These are phyloP conservation scores for Tortrix viridana DNA, from an alignment of 2,888 invertebrate species.

Conservation along the genomic window DNA sequence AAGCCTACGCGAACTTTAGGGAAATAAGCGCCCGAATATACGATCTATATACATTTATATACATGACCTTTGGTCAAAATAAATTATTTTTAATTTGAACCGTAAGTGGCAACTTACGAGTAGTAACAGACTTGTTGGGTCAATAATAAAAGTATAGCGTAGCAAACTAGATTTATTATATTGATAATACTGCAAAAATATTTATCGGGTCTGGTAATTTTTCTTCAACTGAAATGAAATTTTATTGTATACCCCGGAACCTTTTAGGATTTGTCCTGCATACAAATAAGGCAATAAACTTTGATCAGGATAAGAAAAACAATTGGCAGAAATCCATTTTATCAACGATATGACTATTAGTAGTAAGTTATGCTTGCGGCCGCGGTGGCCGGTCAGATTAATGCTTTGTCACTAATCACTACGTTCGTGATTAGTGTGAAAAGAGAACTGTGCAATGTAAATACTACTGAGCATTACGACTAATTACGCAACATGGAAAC, in stretches of 20 bases:
- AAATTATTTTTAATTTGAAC: too few relatives aligned
- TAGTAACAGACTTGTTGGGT: neutral
- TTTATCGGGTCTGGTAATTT: constrained; percentile 44
- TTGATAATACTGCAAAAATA: constrained; percentile 19
- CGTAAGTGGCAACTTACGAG: neutral
- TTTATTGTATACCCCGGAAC: constrained; percentile 69
- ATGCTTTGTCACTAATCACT: neutral
- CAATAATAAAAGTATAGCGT: neutral
- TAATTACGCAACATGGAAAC: too few relatives aligned
- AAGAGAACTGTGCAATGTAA: neutral
- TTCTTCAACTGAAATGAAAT: constrained; percentile 67
- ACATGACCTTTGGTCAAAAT: too few relatives aligned
- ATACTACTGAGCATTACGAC: neutral
- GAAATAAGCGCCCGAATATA: too few relatives aligned
- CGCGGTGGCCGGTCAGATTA: neutral
- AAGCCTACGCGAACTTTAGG: too few relatives aligned
- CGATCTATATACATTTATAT: too few relatives aligned
- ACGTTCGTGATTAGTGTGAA: neutral
- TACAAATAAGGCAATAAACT: constrained; percentile 78
- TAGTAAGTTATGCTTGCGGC: constrained; percentile 41
- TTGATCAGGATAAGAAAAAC: constrained; percentile 74
- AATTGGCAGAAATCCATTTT: constrained; percentile 68
- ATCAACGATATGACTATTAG: constrained; percentile 62
- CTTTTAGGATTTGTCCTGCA: constrained; percentile 73
- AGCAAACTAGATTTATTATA: constrained; percentile 9